Conservation (phyloP, 2,888 invertebrate genomes). For the Ommatoiulus sabulosus region DNA sequence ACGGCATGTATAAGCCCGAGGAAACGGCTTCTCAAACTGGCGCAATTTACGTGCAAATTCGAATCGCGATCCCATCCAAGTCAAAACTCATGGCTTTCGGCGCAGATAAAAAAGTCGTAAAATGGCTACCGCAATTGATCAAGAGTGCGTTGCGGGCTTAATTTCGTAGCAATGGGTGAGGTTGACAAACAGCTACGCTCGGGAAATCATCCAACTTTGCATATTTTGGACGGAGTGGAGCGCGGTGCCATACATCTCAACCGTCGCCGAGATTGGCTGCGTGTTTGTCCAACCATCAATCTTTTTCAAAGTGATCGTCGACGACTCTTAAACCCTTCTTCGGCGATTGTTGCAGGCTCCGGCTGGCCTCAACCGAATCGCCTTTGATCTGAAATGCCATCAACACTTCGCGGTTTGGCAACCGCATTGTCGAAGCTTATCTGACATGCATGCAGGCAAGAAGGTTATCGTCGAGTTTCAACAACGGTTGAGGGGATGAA, state of each 20-base stretch:
- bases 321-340: neutral
- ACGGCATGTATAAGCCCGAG: too few species aligned
- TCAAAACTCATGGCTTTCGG: neutral
- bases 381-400: neutral
- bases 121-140: neutral
- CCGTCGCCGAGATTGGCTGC: neutral
- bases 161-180: neutral
- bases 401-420: neutral
- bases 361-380: neutral
- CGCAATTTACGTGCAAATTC: neutral
- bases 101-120: neutral
- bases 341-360: too few species aligned
- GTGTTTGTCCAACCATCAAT: conserved; percentile 4
- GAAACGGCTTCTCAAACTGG: neutral
- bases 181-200: neutral
- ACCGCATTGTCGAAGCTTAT: neutral
- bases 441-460: neutral
- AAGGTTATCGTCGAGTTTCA: neutral
- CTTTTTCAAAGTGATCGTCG: neutral
- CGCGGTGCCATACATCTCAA: neutral
- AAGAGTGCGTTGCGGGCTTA: neutral
- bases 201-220: neutral
- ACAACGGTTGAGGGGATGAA: neutral
- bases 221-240: neutral
- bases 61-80: neutral